Evolutionary conservation across 37 sponge, comb jelly and placozoan species (phyloP), one percentile per base, ranked within the genome.

Genomic region (Haliclona indistincta): DNA sequence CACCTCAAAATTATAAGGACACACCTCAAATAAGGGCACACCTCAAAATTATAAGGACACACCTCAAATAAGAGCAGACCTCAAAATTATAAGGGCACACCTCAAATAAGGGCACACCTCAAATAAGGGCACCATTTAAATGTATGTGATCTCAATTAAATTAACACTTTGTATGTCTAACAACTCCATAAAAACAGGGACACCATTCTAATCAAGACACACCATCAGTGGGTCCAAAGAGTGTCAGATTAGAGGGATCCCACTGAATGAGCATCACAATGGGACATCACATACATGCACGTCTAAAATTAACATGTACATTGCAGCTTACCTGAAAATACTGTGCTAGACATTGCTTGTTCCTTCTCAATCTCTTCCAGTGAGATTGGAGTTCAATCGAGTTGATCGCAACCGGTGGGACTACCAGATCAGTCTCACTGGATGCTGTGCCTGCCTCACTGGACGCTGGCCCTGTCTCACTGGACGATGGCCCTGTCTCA

Each of bases 271-370:
- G 0, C 33, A 0, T 5, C 1, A 0, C 44, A 2, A 23, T 32
- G 8, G 33, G 54, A 11, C 7, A 74, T 40, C 66, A 43, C 42
- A n/a, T 3, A 42, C 30, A 17, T 19, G 10, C 47, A 29, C 8
- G 26, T 65, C 25, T 60, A 20, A 11, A 29, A 64, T 22, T 64
- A 60, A 22, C 38, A 28, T 13, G 32, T 35, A 43, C 19, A 37
- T 10, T 29, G 19, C n/a, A 17, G 35, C 56, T 2, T 63, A 84
- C 91, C 78, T 90, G 69, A 41, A 90, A 90, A 64, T 90, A 90
- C 23, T 52, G 2, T 19, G 52, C 41, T 51, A 76, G 29, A 2
- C 20, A 26, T 2, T 2, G 40, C 30, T 45, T 53, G 39, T 76
- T 11, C 29, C 55, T 53, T 37, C 71, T 60, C 63, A 90, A 29